Base-by-base conservation (phyloP, 2,888 invertebrate genomes). In the Uloborus plumipes region DNA sequence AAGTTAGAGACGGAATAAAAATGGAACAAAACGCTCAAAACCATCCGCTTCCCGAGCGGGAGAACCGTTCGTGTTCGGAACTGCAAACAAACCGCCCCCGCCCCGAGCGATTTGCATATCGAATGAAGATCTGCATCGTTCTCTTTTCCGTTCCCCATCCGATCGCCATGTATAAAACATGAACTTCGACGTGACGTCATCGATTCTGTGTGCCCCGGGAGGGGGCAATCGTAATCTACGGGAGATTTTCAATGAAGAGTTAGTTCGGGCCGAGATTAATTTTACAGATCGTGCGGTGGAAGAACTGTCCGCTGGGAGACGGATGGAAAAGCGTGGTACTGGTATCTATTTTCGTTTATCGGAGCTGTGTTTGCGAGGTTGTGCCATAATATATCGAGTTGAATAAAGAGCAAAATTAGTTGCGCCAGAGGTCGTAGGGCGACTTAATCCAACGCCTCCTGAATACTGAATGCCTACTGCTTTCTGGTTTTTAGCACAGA, bases 131-230 rank as follows among this genome's bases (percentile, higher is more conserved):
- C 70, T 62, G n/a, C 53, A 13, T 51, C 67, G 39, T 39, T 39
- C 39, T 39, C 39, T 39, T 39, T 39, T 49, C 39, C 66, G 1
- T 51, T 26, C 13, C n/a, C 3, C 49, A 22, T 47, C 76, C 13
- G 51, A 51, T 26, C 53, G 26, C 62, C 47, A 81, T 81, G 80
- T 81, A 81, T 81, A 74, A 81, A 81, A 81, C 80, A 81, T 81
- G 80, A 74, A 81, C 67, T 66, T 26, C 50, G 49, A 31, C 50
- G 65, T 81, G 80, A 81, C 80, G 80, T 81, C 74, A 81, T 53
- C 66, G 26, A 61, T 61, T 67, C 22, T 50, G n/a, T 50, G n/a
- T 53, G 22, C 26, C 55, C 53, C 74, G 53, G 15, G 62, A 22
- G 26, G 51, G 39, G 62, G 64, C 14, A 53, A 64, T 31, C 2